A percentile compares a stretch with the other conserved stretches of the same genome.
Conservation (phyloP, 1,140 invertebrate species). For the Sminthurides bifidus region DNA sequence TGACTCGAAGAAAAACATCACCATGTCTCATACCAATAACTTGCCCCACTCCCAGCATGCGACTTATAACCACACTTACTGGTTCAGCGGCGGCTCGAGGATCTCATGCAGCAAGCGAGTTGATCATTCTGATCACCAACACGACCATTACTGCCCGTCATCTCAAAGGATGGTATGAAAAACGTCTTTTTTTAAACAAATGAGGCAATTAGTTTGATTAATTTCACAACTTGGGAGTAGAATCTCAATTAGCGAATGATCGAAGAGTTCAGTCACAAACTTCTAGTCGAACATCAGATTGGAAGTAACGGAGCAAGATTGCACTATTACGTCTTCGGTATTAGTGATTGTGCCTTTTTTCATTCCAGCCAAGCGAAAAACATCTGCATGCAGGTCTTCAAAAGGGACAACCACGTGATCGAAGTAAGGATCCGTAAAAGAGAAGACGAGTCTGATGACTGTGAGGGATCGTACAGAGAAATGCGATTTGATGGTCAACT, state of each 20-base stretch:
- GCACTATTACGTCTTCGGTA: no score
- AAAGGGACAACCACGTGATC: constrained; percentile 43
- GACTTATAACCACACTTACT: neutral
- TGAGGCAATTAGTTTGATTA: neutral
- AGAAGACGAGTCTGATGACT: constrained; percentile 12
- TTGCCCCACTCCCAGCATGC: neutral
- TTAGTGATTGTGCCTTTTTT: no score
- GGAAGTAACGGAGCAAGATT: no score
- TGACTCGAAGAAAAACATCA: constrained; percentile 8
- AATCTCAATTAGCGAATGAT: neutral
- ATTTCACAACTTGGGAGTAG: neutral
- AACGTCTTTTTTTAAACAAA: constrained; percentile 1
- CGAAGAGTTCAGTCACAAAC: neutral
- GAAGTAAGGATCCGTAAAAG: constrained; percentile 35
- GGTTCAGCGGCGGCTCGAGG: constrained; percentile 17
- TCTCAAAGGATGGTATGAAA: constrained; percentile 56
- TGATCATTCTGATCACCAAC: constrained; percentile 19
- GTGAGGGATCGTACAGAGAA: constrained; percentile 4
- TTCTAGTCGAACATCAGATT: neutral
- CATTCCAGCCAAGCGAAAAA: constrained; percentile 42
- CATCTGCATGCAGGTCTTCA: constrained; percentile 46
- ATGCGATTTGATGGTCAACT: neutral
- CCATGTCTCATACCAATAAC: constrained; percentile 12
- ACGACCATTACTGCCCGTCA: constrained; percentile 49
- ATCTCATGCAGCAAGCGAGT: constrained; percentile 19